phyloP scores from a whole-genome alignment of 2,113 vertebrate genomes.

The Sitta europaea region DNA sequence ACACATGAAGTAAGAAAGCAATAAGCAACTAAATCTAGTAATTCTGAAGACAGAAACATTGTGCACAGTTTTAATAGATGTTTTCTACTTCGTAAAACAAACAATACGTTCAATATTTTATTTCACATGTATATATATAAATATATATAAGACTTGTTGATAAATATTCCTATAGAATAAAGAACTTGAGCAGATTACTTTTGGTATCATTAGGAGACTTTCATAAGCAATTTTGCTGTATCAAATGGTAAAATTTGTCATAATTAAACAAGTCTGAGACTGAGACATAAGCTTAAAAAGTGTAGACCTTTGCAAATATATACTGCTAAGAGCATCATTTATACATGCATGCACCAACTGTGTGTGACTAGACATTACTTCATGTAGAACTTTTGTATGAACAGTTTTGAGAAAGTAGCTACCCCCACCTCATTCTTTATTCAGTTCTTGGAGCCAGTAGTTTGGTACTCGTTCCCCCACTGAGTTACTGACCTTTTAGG shows the following conservation, averaged over 20 bases:
- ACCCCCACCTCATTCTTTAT: not conserved
- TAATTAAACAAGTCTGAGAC: not conserved
- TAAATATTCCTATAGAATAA: not conserved
- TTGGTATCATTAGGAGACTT: not conserved
- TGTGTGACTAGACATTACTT: not conserved
- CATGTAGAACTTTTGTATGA: not conserved
- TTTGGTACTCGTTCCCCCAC: not conserved
- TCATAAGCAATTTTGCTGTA: not conserved
- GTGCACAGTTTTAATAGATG: not conserved
- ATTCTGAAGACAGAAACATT: not conserved
- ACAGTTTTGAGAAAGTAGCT: not conserved
- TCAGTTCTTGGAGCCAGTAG: not conserved
- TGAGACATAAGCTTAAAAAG: not conserved
- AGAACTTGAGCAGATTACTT: not conserved
- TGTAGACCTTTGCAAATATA: not conserved
- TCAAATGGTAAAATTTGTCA: not conserved
- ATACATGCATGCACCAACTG: not conserved
- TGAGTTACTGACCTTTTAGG: not conserved
- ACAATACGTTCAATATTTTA: not conserved
- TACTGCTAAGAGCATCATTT: not conserved
- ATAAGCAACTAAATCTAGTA: not conserved
- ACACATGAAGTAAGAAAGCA: not conserved
- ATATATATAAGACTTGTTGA: not conserved
- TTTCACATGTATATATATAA: fast-evolving
- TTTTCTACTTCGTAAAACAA: not conserved